phyloP scores from a whole-genome alignment of 2,113 vertebrate species.

The Herpailurus yagouaroundi region DNA sequence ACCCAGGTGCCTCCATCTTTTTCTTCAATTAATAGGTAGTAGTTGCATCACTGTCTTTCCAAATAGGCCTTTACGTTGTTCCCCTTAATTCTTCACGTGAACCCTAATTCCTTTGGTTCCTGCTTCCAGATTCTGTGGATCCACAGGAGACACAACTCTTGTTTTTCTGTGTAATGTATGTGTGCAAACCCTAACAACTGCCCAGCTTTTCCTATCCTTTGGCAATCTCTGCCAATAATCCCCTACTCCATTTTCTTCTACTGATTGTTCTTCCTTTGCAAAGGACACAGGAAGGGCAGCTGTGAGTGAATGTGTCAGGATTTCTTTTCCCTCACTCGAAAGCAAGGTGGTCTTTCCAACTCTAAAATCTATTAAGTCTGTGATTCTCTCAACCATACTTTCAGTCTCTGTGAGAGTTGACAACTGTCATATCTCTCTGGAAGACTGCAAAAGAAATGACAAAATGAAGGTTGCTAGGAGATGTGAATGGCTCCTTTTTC shows the following conservation, averaged over 20 bases:
- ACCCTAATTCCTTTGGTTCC: not conserved
- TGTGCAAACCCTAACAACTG: not conserved
- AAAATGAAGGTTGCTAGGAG: constrained; percentile 26
- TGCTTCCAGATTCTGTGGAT: not conserved
- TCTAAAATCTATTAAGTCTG: not conserved
- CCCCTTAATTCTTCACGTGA: not conserved
- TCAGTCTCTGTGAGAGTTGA: not conserved
- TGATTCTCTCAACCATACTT: not conserved
- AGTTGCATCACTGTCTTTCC: not conserved
- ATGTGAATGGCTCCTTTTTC: not conserved
- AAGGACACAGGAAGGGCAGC: not conserved
- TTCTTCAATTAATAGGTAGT: not conserved
- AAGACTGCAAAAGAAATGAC: constrained; percentile 35
- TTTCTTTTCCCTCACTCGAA: not conserved
- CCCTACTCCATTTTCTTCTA: not conserved
- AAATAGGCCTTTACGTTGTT: not conserved
- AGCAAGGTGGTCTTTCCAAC: not conserved
- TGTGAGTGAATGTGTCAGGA: not conserved
- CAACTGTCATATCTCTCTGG: constrained; percentile 32
- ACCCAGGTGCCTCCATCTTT: not conserved
- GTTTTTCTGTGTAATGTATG: not conserved
- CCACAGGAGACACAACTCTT: not conserved
- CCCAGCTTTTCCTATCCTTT: not conserved
- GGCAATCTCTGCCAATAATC: not conserved
- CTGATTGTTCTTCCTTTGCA: not conserved